Base-by-base conservation (phyloP, 2,888 invertebrate species). In the Megalurothrips usitatus region DNA sequence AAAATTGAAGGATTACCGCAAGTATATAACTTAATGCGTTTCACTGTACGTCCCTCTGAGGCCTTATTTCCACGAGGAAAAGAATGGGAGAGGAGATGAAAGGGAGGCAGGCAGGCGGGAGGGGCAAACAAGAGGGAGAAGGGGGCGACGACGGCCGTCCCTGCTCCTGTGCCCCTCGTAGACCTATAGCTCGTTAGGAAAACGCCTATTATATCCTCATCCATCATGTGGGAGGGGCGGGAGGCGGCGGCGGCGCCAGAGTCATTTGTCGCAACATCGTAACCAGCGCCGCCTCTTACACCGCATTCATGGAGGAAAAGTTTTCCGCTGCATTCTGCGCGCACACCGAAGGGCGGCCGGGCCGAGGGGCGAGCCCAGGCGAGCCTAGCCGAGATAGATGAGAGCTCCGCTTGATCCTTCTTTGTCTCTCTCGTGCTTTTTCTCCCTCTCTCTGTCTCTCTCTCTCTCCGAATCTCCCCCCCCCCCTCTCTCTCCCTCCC, bases 221-320 rank as follows among this genome's bases (percentile, higher is more conserved):
- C 68, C 26, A 75, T 75, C 68, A 75, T 75, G 68, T 58, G 68
- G 68, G 68, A n/a, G 23, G 19, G 9, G 68, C 23, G n/a, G 23
- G 68, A 8, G 52, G 52, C 19, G 52, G 52, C 12, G 19, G 52
- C 34, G 34, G 34, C 34, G 68, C 23, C n/a, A 26, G 68, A 26
- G 68, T 75, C 68, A 75, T 75, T 75, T 75, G 68, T 75, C 68
- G 68, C 68, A 75, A 75, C 68, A 75, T 75, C 68, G 68, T 75
- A 75, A 75, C 68, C 68, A 75, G 68, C 68, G 12, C 68, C 58
- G 58, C 58, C 58, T 58, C 58, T 58, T 58, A 58, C n/a, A 58
- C 58, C 58, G 58, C 58, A 58, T 58, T 58, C 58, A 58, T 58
- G 58, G 58, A 58, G 58, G 58, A 58, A 58, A 58, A 58, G 58